Evolutionary conservation across 2,888 invertebrate genomes (phyloP).

Genomic region (Diaperis boleti): DNA sequence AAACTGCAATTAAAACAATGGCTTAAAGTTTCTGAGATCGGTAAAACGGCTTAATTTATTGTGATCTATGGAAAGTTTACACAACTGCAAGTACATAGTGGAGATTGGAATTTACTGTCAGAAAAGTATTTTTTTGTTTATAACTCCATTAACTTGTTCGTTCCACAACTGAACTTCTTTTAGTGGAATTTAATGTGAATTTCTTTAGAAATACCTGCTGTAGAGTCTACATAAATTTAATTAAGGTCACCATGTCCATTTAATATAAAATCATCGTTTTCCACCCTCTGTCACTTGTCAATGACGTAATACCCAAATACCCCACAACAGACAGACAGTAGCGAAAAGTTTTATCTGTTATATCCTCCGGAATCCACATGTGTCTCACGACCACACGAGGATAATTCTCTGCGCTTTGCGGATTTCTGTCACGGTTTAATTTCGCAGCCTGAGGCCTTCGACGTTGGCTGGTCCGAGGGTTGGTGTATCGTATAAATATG

Average conservation of each 20-base stretch:
- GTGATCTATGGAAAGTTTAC: no score
- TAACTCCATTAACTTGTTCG: no score
- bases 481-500: slow-evolving; percentile 47
- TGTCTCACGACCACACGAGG: slow-evolving; percentile 3
- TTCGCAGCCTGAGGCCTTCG: slow-evolving; percentile 36
- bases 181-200: no score
- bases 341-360: not conserved
- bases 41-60: no score
- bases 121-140: no score
- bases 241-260: not conserved
- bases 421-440: slow-evolving; percentile 34
- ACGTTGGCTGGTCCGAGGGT: slow-evolving; percentile 37
- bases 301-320: not conserved
- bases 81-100: no score
- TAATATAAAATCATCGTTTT: not conserved
- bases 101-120: no score
- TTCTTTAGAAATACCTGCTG: no score
- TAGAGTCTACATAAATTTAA: not conserved
- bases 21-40: no score
- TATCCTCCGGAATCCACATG: slow-evolving; percentile 4
- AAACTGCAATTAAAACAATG: no score
- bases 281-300: slow-evolving; percentile 2
- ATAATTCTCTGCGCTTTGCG: slow-evolving; percentile 17
- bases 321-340: not conserved
- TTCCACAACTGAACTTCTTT: no score